Base-by-base conservation (phyloP, 2,888 invertebrate species). In the Operophtera brumata region DNA sequence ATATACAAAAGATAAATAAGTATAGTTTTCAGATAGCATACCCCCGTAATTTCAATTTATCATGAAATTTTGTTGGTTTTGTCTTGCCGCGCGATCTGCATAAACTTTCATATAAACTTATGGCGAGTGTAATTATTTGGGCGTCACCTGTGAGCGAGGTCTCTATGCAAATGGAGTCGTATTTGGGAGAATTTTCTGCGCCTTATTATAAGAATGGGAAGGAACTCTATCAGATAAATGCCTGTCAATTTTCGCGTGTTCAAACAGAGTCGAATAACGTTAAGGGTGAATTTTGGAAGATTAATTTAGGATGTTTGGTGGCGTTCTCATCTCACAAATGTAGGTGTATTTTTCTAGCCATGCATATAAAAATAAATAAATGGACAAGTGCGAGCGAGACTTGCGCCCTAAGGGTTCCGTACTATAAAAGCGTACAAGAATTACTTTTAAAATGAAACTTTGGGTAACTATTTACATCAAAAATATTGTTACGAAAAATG, bases 71-170 rank as follows among this genome's bases (percentile, higher is more conserved):
- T n/a, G 11, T 32, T n/a, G 25, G 14, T 30, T 20, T 43, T 47
- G 26, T 44, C 43, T 44, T 34, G 34, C 36, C 39, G 69, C 70
- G 75, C 66, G 78, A 82, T 82, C 76, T 82, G 78, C 80, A 80
- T 82, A 83, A 83, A 85, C 76, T 84, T 82, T 74, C 71, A 62
- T 70, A 70, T 65, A 75, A 86, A 84, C 75, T 86, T 84, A n/a
- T n/a, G 76, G 66, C 71, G 82, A 84, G 83, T 84, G 80, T 84
- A 86, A 88, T 89, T 88, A 86, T 80, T 75, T 65, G 73, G 68
- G 83, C 85, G 87, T 84, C 86, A 88, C 87, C 88, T 88, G 88
- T 77, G 81, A 76, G 75, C 78, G 71, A 74, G 65, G 77, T 77
- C 77, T 80, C 78, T 82, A 87, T 86, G 87, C 84, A 84, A 88